phyloP scores from a whole-genome alignment of 1,140 invertebrate genomes.

The Orius insidiosus region DNA sequence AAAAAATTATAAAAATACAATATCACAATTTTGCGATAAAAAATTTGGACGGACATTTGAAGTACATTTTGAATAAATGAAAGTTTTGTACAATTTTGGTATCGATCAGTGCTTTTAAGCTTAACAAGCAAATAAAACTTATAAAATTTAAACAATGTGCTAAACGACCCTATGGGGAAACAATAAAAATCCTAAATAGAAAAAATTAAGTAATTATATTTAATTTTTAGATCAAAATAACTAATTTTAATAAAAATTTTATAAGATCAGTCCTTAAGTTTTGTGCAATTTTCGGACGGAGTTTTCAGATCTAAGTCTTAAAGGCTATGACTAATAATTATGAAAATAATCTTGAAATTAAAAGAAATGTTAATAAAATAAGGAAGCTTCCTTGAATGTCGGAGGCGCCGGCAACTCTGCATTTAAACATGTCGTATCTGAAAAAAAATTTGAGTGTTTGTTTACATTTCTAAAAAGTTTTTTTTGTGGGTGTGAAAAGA shows the following conservation, averaged over 20 bases:
- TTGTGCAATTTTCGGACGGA: neutral
- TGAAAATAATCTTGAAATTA: neutral
- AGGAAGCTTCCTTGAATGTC: constrained; percentile 34
- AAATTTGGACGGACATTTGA: no score
- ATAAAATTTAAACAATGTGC: no score
- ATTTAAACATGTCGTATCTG: constrained; percentile 77
- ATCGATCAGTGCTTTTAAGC: no score
- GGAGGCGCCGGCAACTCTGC: constrained; percentile 67
- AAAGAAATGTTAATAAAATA: constrained; percentile 16
- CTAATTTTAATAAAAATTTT: neutral
- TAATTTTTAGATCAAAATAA: neutral
- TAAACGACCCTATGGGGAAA: no score
- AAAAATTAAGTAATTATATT: no score
- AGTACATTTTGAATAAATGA: no score
- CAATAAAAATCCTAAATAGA: no score
- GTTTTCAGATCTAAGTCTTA: neutral
- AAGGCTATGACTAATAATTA: neutral
- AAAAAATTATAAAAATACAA: no score
- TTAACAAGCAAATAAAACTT: no score
- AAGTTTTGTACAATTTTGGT: no score
- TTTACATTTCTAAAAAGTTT: neutral
- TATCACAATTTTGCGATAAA: no score
- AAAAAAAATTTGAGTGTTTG: constrained; percentile 18
- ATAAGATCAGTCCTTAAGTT: neutral
- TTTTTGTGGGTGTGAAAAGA: neutral